These are phyloP conservation scores for Saccostrea glomerata DNA, from an alignment of 1,140 invertebrate genomes.

Conservation along the genomic window DNA sequence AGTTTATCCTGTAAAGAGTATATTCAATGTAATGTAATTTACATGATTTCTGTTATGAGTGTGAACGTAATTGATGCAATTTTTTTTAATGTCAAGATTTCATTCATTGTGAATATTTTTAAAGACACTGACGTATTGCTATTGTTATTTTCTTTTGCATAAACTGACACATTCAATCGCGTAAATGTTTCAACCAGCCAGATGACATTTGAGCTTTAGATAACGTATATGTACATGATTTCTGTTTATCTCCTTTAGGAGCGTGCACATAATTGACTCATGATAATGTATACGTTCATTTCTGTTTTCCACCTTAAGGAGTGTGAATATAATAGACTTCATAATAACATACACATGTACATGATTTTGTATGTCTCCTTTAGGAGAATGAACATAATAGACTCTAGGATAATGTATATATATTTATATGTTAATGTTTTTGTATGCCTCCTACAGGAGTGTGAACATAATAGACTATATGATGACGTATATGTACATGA, in stretches of 20 bases:
- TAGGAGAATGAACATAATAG: slow-evolving; percentile 95
- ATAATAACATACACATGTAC: slow-evolving; percentile 86
- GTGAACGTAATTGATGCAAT: slow-evolving; percentile 94
- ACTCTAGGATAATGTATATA: slow-evolving; percentile 97
- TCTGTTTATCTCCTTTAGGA: slow-evolving; percentile 81
- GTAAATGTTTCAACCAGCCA: too few species aligned
- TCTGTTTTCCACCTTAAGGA: slow-evolving; percentile 81
- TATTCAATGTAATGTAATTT: too few species aligned
- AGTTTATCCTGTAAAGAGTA: too few species aligned
- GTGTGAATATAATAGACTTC: slow-evolving; percentile 95
- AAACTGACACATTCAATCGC: too few species aligned
- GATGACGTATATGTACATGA: slow-evolving; percentile 82
- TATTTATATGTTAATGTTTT: too few species aligned
- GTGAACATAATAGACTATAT: slow-evolving; percentile 96
- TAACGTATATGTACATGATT: background rate
- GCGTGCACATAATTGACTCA: slow-evolving; percentile 97
- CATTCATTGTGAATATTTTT: too few species aligned
- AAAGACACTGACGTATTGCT: too few species aligned
- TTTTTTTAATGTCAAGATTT: too few species aligned
- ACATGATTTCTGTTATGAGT: slow-evolving; percentile 81
- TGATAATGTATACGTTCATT: slow-evolving; percentile 79
- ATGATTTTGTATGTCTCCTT: slow-evolving; percentile 55
- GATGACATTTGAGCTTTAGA: too few species aligned
- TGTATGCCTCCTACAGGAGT: slow-evolving; percentile 83
- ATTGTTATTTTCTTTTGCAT: too few species aligned